These are phyloP conservation scores for Dione juno DNA, from an alignment of 2,888 invertebrate genomes.

Conservation along the genomic window DNA sequence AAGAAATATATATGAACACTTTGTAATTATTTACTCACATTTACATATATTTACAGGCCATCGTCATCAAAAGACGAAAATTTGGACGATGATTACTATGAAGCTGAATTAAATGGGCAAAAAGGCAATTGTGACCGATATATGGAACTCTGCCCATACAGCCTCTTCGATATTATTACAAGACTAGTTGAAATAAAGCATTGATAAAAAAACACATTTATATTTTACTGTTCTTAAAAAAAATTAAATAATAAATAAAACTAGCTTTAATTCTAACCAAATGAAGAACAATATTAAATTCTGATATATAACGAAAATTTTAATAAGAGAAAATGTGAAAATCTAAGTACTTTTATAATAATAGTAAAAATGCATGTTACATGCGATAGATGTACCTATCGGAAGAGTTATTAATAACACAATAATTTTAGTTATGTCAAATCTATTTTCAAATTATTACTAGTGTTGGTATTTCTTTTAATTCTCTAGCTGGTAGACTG, in stretches of 20 bases:
- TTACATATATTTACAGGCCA: constrained; percentile 82
- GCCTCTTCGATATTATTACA: constrained; percentile 85
- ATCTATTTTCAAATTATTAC: too few relatives aligned
- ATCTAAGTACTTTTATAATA: too few relatives aligned
- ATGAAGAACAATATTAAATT: too few relatives aligned
- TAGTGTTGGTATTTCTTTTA: too few relatives aligned
- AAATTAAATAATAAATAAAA: too few relatives aligned
- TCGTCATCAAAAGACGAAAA: constrained; percentile 84
- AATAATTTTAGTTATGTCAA: too few relatives aligned
- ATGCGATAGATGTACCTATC: too few relatives aligned
- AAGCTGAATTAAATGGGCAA: constrained; percentile 82
- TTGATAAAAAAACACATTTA: constrained; percentile 25
- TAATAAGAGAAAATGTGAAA: too few relatives aligned
- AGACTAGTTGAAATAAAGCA: constrained; percentile 66
- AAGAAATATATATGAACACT: not conserved
- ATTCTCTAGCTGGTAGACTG: not conserved
- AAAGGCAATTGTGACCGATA: constrained; percentile 83
- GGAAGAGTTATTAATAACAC: too few relatives aligned
- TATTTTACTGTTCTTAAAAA: constrained; percentile 15
- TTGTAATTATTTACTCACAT: not conserved
- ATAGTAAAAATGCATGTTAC: too few relatives aligned
- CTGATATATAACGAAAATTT: too few relatives aligned
- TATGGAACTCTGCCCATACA: constrained; percentile 81
- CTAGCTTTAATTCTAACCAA: too few relatives aligned
- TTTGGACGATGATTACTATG: constrained; percentile 80